Evolutionary conservation across 2,113 vertebrate species (phyloP), one percentile per base, ranked within the genome.

Genomic region (Heteronetta atricapilla): DNA sequence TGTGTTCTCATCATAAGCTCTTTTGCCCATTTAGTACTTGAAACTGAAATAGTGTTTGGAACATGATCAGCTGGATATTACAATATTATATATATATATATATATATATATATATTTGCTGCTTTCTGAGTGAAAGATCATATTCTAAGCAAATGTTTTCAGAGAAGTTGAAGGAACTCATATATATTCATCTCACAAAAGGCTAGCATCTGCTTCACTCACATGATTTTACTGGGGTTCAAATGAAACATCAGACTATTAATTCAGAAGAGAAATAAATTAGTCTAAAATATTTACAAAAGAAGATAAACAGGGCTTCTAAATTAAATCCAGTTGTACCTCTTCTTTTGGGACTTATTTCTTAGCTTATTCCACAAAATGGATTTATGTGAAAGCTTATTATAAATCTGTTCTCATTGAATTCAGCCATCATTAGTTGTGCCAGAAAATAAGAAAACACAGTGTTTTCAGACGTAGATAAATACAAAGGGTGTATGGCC

Each of bases 241-340:
- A 89, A 79, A 80, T 58, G 29, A 62, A 96, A 81, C 19, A 89
- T 3, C 21, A 90, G 34, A 55, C 12, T 14, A 80, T 72, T 93
- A 83, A 88, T 88, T 88, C 44, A 75, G n/a, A 28, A 84, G n/a
- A 83, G 48, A 83, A 94, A 91, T 34, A 92, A 44, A 72, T 68
- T 81, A 73, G 38, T 82, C 36, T 55, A 82, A 95, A 94, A 90
- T 82, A 88, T 90, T 89, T 95, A 84, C 55, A 94, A 67, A 76
- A 72, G 36, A 74, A 86, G 46, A 69, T 76, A 96, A 59, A 21
- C 64, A 66, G 20, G 23, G 21, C 29, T 84, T 89, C n/a, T 76
- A 69, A 94, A 84, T n/a, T 10, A 90, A 93, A 86, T 94, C 80
- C 34, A 31, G 52, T 67, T 19, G 19, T 52, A 60, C 42, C 50